A percentile compares a stretch with the other conserved stretches of the same genome.
phyloP scores from a whole-genome alignment of 1,140 invertebrate species.

The Acromyrmex charruanus region DNA sequence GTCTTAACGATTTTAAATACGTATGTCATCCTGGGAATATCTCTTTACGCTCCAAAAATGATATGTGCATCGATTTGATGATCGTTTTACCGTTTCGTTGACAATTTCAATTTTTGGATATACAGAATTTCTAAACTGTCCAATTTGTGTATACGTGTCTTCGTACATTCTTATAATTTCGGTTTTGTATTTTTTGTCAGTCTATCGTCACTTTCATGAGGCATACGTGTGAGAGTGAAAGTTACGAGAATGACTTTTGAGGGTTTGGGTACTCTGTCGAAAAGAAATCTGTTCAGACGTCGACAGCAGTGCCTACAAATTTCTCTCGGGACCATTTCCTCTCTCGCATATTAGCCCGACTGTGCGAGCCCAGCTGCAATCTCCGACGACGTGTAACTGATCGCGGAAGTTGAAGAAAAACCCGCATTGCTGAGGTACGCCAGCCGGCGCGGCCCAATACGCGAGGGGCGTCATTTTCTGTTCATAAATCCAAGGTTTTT shows the following conservation, averaged over 20 bases:
- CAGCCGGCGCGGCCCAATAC: conserved; percentile 25
- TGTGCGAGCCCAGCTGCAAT: conserved; percentile 50
- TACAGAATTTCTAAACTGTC: neutral
- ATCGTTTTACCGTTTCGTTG: neutral
- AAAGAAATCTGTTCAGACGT: conserved; percentile 43
- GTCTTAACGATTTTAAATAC: too few relatives aligned
- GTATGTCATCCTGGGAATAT: too few relatives aligned
- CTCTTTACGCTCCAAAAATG: too few relatives aligned
- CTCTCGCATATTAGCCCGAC: conserved; percentile 56
- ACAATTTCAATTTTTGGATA: neutral
- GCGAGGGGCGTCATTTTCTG: conserved; percentile 26
- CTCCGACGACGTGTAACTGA: conserved; percentile 60
- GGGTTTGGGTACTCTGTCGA: neutral
- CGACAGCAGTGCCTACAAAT: conserved; percentile 51
- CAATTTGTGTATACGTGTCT: neutral
- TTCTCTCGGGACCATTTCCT: conserved; percentile 53
- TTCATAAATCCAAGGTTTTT: conserved; percentile 40
- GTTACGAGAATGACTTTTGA: conserved; percentile 8
- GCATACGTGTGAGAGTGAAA: neutral
- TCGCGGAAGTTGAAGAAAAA: conserved; percentile 60
- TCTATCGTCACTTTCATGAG: neutral
- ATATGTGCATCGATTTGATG: too few relatives aligned
- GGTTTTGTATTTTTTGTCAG: conserved; percentile 20
- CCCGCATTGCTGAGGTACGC: conserved; percentile 10
- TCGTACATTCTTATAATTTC: neutral